Base-by-base conservation (phyloP, 2,113 vertebrate species). In the Speoplatyrhinus poulsoni region DNA sequence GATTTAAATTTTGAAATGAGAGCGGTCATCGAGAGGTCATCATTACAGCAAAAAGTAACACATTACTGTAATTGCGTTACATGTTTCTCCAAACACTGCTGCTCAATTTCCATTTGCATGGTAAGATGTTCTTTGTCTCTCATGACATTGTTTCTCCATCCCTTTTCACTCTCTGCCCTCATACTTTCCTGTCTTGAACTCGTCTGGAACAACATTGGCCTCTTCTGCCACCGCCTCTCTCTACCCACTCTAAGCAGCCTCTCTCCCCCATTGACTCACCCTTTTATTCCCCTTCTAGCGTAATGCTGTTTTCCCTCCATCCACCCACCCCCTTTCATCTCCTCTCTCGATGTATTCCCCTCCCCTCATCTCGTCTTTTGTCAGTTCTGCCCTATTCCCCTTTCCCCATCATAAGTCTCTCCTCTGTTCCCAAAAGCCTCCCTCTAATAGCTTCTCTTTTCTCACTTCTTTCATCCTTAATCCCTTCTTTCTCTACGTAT, bases 291-390 rank as follows among this genome's bases (percentile, higher is more conserved):
- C 1, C 56, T 26, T 5, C 56, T 58, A 4, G 12, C 9, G 1
- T n/a, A 12, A 33, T 5, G 32, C 12, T 33, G 8, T 12, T 33
- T 26, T 16, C 12, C 36, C 70, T 79, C 73, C 73, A 75, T 69
- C 49, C 62, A 58, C 19, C 3, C 32, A 59, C 52, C 67, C 57
- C 49, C 57, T 81, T 83, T 77, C 68, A 74, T 87, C 59, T 84
- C 53, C 65, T 82, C 76, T 60, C 52, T 26, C 59, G 16, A 0
- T 41, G 36, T 62, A 58, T 76, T 85, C 76, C 65, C 68, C 10
- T 60, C 55, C 57, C 72, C 69, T 57, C 65, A 60, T 69, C 61
- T 67, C 16, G 46, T 70, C 66, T 62, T 67, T 67, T 62, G 61
- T 69, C 65, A 56, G 60, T 50, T 63, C 56, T 58, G 58, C 62